These are phyloP conservation scores for Macrosiphum euphorbiae DNA, from an alignment of 2,888 invertebrate species.

Conservation along the genomic window DNA sequence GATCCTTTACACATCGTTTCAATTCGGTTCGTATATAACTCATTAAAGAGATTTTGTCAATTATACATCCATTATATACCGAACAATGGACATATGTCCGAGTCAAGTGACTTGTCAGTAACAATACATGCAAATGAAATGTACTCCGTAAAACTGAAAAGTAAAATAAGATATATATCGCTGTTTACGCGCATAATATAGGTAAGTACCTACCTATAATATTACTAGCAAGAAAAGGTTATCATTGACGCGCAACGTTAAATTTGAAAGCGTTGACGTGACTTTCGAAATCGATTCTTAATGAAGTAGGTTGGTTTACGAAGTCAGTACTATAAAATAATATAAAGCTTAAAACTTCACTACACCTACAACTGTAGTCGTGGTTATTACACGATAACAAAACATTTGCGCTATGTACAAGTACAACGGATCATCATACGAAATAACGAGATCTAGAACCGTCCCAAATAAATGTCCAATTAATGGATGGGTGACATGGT, in stretches of 20 bases:
- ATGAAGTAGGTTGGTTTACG: neutral
- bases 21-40: neutral
- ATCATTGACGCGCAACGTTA: neutral
- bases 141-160: slow-evolving; percentile 13
- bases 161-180: neutral
- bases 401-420: neutral
- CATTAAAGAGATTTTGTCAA: neutral
- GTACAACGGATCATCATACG: neutral
- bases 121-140: neutral
- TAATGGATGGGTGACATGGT: neutral
- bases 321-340: neutral
- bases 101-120: neutral
- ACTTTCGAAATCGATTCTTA: slow-evolving; percentile 12
- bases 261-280: slow-evolving; percentile 11
- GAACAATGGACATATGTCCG: neutral
- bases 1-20: neutral
- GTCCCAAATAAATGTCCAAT: neutral
- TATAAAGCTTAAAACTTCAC: neutral
- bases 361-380: neutral
- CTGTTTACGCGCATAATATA: neutral
- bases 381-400: neutral
- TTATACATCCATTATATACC: neutral
- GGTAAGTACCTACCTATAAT: neutral
- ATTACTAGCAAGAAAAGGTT: neutral
- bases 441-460: neutral